Conservation (phyloP, 2,888 invertebrate species). For the Hermaeophaga mercurialis region DNA sequence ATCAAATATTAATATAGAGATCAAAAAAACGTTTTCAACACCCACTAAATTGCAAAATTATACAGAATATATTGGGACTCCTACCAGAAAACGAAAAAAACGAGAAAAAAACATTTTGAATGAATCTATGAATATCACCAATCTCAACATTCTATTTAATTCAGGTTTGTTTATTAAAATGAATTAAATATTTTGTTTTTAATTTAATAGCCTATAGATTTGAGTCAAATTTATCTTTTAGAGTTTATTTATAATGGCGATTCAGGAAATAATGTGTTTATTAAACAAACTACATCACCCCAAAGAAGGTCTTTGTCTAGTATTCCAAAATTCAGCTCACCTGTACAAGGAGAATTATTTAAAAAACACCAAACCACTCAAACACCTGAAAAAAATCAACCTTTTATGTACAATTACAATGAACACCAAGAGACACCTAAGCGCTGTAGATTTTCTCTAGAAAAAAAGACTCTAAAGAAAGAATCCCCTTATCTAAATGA, state of each 20-base stretch:
- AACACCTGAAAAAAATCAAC: conserved; percentile 32
- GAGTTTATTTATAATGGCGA: conserved; percentile 31
- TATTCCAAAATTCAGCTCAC: conserved; percentile 41
- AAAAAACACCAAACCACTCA: conserved; percentile 26
- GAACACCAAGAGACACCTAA: not conserved
- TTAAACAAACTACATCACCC: conserved; percentile 10
- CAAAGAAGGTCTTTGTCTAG: conserved; percentile 39
- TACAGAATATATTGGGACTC: conserved; percentile 20
- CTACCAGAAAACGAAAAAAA: conserved; percentile 35
- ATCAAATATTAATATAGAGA: not conserved
- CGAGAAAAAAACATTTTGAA: conserved; percentile 22
- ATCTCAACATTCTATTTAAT: conserved; percentile 43
- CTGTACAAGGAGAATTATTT: conserved; percentile 38
- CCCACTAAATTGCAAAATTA: not conserved
- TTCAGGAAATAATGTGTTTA: conserved; percentile 26
- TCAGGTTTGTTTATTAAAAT: conserved; percentile 12
- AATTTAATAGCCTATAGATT: not conserved
- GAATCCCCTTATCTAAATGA: conserved; percentile 12
- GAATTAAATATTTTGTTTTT: not conserved
- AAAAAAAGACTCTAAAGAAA: conserved; percentile 9
- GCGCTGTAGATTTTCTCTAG: not conserved
- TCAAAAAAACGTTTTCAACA: not conserved
- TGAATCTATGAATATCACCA: conserved; percentile 41
- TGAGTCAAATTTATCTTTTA: not conserved
- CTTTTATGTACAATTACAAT: conserved; percentile 10